Evolutionary conservation across 2,113 vertebrate species (phyloP).

Genomic region (Chrysemys picta): DNA sequence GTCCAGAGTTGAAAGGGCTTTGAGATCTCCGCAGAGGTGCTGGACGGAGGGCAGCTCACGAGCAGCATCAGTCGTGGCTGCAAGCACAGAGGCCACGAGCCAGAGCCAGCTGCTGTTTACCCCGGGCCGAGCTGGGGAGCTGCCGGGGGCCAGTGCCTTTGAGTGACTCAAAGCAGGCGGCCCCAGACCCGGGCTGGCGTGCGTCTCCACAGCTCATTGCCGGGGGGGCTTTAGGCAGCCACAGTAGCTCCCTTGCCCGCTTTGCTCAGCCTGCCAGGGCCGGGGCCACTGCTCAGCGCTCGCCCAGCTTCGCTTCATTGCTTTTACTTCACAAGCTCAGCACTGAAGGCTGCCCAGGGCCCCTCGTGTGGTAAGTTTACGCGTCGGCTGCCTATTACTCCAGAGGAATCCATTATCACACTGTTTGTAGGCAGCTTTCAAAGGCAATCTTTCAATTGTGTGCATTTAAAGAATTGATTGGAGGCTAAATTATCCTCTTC

Average conservation of each 20-base stretch:
- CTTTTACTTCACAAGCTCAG: not conserved
- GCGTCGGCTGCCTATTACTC: not conserved
- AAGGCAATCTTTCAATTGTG: constrained; percentile 76
- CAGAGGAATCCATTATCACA: constrained; percentile 70
- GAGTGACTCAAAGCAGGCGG: not conserved
- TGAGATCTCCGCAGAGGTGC: not conserved
- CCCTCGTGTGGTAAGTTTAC: not conserved
- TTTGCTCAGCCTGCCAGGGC: not conserved
- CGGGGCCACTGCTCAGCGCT: not conserved
- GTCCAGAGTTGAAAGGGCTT: no score
- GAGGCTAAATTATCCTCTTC: constrained; percentile 67
- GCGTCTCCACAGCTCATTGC: not conserved
- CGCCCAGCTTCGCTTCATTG: rapidly evolving
- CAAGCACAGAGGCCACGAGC: not conserved
- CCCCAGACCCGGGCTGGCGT: not conserved
- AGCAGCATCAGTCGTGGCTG: not conserved
- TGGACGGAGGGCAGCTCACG: no score
- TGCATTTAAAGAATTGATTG: constrained; percentile 75
- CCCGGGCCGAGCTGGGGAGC: not conserved
- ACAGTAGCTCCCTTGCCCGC: not conserved
- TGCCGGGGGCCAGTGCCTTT: not conserved
- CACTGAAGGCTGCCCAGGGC: not conserved
- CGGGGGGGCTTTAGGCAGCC: not conserved
- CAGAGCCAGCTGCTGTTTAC: not conserved
- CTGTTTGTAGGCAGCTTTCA: constrained; percentile 73